These are phyloP conservation scores for Scophthalmus maximus DNA, from an alignment of 2,113 vertebrate species.

Conservation along the genomic window DNA sequence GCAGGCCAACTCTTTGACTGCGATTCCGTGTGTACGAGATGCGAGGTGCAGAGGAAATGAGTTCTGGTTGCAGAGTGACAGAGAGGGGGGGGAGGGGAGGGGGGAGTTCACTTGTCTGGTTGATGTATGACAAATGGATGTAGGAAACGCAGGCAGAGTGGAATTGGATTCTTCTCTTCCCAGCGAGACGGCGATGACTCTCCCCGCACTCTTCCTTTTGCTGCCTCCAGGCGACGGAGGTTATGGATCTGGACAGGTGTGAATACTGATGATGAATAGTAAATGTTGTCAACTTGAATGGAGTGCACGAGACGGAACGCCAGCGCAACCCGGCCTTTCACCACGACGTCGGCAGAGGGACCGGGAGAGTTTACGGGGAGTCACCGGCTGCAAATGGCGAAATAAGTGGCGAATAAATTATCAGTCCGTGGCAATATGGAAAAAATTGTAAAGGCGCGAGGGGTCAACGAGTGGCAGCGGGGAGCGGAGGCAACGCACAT, in stretches of 20 bases:
- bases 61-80: conserved; percentile 56
- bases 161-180: conserved; percentile 67
- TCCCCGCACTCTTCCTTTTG: neutral
- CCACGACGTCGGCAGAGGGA: conserved; percentile 32
- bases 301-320: conserved; percentile 56
- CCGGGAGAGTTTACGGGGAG: conserved; percentile 32
- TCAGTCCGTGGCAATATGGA: too few relatives aligned
- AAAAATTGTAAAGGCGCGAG: too few relatives aligned
- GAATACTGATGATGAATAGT: conserved; percentile 74
- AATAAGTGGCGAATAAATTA: conserved; percentile 45
- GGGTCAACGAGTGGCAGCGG: too few relatives aligned
- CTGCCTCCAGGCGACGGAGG: conserved; percentile 47
- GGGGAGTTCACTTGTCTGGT: conserved; percentile 70
- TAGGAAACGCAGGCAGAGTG: conserved; percentile 50
- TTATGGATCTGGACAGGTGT: conserved; percentile 71
- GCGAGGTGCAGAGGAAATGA: conserved; percentile 74
- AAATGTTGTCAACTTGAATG: conserved; percentile 55
- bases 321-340: conserved; percentile 41
- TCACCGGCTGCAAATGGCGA: conserved; percentile 47
- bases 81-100: conserved; percentile 12
- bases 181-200: conserved; percentile 23
- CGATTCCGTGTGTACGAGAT: conserved; percentile 48
- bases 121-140: conserved; percentile 72
- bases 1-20: conserved; percentile 22
- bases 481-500: too few relatives aligned